Percentiles rank a stretch among this genome's conserved stretches.
These are phyloP conservation scores for Nomada hirtipes DNA, from an alignment of 2,888 invertebrate species.

Conservation along the genomic window DNA sequence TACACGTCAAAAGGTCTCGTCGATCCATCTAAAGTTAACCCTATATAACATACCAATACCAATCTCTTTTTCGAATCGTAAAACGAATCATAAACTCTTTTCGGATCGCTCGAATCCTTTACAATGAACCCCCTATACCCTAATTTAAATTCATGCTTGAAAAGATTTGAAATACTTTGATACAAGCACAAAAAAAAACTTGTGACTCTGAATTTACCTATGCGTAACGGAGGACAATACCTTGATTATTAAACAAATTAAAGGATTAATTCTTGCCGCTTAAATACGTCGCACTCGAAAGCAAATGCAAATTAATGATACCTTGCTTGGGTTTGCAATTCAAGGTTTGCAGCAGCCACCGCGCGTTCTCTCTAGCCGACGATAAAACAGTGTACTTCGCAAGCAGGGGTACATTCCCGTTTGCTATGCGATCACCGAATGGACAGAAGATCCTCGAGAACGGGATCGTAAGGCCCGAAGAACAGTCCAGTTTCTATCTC, in stretches of 20 bases:
- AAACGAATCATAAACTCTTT: too few species aligned
- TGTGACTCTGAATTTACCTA: too few species aligned
- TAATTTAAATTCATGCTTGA: too few species aligned
- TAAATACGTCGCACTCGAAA: background rate
- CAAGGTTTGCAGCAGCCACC: constrained; percentile 39
- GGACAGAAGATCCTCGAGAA: constrained; percentile 7
- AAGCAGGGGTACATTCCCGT: constrained; percentile 31
- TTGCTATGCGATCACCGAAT: constrained; percentile 12
- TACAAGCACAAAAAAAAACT: too few species aligned
- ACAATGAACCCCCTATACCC: too few species aligned
- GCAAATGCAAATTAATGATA: background rate
- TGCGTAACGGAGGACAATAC: too few species aligned
- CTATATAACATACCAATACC: too few species aligned
- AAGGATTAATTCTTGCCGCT: background rate
- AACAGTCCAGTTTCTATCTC: constrained; percentile 37
- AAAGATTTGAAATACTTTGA: too few species aligned
- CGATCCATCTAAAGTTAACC: too few species aligned
- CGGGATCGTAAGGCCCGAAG: constrained; percentile 36
- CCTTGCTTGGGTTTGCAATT: constrained; percentile 51
- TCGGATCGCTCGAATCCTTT: too few species aligned
- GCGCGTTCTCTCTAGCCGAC: constrained; percentile 42
- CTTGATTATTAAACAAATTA: background rate
- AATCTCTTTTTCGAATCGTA: too few species aligned
- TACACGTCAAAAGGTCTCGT: too few species aligned
- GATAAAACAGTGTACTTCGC: constrained; percentile 53